Conservation (phyloP, 2,888 invertebrate species). For the Gibbula magus region DNA sequence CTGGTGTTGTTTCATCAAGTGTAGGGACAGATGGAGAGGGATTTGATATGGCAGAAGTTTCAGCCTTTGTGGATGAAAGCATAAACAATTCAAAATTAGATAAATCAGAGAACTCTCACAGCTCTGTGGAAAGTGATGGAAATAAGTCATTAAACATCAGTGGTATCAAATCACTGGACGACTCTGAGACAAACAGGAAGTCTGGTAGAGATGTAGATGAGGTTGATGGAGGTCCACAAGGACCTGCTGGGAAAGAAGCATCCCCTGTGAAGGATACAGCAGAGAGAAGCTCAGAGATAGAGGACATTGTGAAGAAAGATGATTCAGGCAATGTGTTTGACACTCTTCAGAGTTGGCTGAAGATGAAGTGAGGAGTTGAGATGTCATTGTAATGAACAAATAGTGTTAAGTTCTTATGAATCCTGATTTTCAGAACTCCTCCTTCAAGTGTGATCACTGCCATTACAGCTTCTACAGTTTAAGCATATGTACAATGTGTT, state of each 20-base stretch:
- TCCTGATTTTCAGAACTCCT: too few species aligned
- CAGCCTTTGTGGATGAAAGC: not conserved
- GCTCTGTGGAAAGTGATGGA: not conserved
- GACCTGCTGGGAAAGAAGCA: not conserved
- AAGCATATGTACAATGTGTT: too few species aligned
- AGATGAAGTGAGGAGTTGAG: not conserved
- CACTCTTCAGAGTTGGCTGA: constrained; percentile 16
- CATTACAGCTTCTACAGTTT: too few species aligned
- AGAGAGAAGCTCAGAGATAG: not conserved
- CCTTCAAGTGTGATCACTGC: too few species aligned
- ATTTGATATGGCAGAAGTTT: constrained; percentile 1
- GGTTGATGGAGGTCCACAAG: not conserved
- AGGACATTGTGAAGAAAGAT: not conserved
- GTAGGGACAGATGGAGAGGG: not conserved
- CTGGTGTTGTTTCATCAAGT: not conserved
- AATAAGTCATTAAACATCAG: not conserved
- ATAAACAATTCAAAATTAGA: too few species aligned
- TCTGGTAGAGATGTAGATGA: not conserved
- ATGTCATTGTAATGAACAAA: too few species aligned
- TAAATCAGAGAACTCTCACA: too few species aligned
- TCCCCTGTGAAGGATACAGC: not conserved
- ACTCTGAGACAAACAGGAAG: not conserved
- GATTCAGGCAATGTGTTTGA: constrained; percentile 20
- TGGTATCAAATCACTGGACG: not conserved
- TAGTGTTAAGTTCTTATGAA: too few species aligned